Base-by-base conservation (phyloP, 2,797 vertebrate species). In the Oreochromis mossambicus region DNA sequence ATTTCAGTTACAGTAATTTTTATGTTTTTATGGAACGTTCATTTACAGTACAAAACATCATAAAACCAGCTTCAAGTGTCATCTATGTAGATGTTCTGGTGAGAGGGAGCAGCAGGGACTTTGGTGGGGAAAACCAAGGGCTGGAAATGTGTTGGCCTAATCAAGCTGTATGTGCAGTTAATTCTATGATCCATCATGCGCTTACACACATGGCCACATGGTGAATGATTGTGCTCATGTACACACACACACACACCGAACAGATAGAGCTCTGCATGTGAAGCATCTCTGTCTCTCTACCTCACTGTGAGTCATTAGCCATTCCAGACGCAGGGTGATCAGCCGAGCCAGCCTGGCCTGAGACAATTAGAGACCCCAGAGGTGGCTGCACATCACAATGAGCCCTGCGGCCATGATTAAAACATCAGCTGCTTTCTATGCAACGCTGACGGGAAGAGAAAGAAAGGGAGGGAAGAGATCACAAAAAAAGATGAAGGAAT, bases 291-390 rank as follows among this genome's bases (percentile, higher is more conserved):
- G 87, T 92, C 83, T 87, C 90, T 87, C 85, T 78, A 73, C 80
- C 92, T 94, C 82, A 78, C 91, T 63, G 86, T 55, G 92, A 95
- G 93, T 95, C 93, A 96, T 96, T 95, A 94, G 91, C 94, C 92
- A 95, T 96, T 95, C 95, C 93, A 93, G 94, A 94, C 92, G 90
- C 87, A 90, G 92, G 94, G 93, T 95, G 95, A 95, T 95, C 94
- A 95, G 92, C 90, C 86, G 93, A 94, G 93, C 92, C 93, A 91
- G 93, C 86, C 93, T 92, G 93, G 93, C 88, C 94, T 92, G 93
- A 94, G 94, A 95, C 95, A 95, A 95, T 95, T 94, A 96, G 95
- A 95, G 94, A 95, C 93, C 94, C 89, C 91, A 89, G 93, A 93
- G 93, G 94, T 94, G 92, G 94, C 92, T 86, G 88, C 91, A 94